Base-by-base conservation (phyloP, 1,140 invertebrate species). In the Phocides pigmalion region DNA sequence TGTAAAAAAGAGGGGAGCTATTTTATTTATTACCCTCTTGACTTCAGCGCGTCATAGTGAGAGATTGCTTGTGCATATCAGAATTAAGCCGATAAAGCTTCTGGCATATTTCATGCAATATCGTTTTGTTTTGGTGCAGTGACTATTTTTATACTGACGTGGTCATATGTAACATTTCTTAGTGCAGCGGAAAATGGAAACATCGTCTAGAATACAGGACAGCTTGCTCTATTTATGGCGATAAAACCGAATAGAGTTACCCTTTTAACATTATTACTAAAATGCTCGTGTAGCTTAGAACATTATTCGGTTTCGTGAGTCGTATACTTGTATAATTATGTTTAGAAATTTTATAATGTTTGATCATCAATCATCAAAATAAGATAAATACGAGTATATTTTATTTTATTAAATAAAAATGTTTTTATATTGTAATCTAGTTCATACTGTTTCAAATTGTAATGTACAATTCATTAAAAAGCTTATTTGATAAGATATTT, bases 1-100 rank as follows among this genome's bases (percentile, higher is more conserved):
- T 89, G 81, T 84, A 79, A 85, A 88, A 87, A 85, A 77, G 65
- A 80, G 83, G 89, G 86, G 81, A 82, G 79, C 70, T 67, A 75
- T 89, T 89, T 89, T 91, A 91, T 91, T 91, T 91, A 91, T 91
- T 89, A 75, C 83, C 76, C 81, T 84, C 89, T 85, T 87, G 86
- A 89, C 82, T 84, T 78, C 68, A 72, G 63, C 77, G 77, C 75
- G 81, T 76, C 80, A 74, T 66, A 70, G 71, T 81, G 74, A 82
- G 73, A 81, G 75, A 88, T 87, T 86, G 74, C 72, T 35, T 41
- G 61, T 74, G 68, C 67, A 73, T 76, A 79, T 75, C 68, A 58
- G 63, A 62, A 63, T 68, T 62, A 64, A 68, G 53, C 59, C 65
- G 46, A 67, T 67, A 67, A 67, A 67, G 59, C 51, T 11, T 19